Evolutionary conservation across 53 echinoderm and acorn worm species (phyloP), one percentile per base, ranked within the genome.

Genomic region (Hippasteria phrygiana): DNA sequence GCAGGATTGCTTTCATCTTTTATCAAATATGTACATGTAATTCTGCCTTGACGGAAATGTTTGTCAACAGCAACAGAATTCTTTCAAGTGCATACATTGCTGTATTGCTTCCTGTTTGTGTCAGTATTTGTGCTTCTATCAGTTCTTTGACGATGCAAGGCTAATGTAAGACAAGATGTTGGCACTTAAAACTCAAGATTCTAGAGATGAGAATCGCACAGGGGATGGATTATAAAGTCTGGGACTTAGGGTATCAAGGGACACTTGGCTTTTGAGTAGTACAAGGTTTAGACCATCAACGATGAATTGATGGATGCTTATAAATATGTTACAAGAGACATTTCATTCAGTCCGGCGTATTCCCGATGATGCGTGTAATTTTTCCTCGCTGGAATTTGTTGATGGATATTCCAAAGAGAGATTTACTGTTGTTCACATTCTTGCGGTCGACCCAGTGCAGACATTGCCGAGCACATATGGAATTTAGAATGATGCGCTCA

Each of bases 371-470:
- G 41, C 11, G 37, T n/a, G 22, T 28, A 29, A 36, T 67, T 16
- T 67, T 67, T 2, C 36, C 18, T 11, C 3, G 4, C 8, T 17
- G 65, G 65, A 65, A 3, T 65, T 33, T 65, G 13, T 41, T 29
- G 76, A 76, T 76, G 48, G 76, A 76, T 77, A 77, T 77, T 77
- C 55, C 34, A 54, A 51, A 17, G 55, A 67, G 69, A 67, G 69
- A 67, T 67, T 67, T 35, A 67, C 69, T 14, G 36, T 35, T 31
- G 33, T 14, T 67, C 37, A 13, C 69, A 67, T 67, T 67, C 69
- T 67, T 67, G 69, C 18, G 69, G 36, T 36, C 10, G 69, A 36
- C 69, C 69, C 18, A 55, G 22, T 34, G 35, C 54, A 4, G 55
- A 9, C 7, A 77, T 55, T 77, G 53, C 41, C 55, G 10, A 33